phyloP scores from a whole-genome alignment of 92 coral and sea anemone genomes.

The Paramuricea clavata region DNA sequence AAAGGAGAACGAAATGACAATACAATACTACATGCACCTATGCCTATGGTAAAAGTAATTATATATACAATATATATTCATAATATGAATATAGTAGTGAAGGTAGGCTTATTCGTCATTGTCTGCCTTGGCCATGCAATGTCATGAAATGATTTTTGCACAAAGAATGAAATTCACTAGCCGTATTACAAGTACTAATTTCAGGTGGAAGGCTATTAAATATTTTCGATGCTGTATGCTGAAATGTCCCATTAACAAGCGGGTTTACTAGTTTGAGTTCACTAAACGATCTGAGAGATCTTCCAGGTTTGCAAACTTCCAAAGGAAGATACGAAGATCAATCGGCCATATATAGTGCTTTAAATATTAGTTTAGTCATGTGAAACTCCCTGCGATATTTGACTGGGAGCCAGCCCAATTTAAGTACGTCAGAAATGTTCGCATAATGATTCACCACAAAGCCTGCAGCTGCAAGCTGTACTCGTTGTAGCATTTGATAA shows the following conservation, averaged over 20 bases:
- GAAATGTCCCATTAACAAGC: slow-evolving; percentile 1
- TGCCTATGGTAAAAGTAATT: too few relatives aligned
- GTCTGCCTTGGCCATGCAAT: too few relatives aligned
- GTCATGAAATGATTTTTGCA: too few relatives aligned
- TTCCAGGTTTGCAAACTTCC: slow-evolving; percentile 25
- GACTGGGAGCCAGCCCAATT: slow-evolving; percentile 44
- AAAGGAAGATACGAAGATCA: slow-evolving; percentile 24
- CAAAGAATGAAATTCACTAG: neutral
- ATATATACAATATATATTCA: too few relatives aligned
- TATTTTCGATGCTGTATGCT: neutral
- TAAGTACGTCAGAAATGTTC: slow-evolving; percentile 28
- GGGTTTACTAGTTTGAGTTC: slow-evolving; percentile 4
- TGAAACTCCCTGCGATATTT: slow-evolving; percentile 36
- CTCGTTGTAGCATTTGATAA: too few relatives aligned
- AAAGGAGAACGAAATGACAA: too few relatives aligned
- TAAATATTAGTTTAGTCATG: slow-evolving; percentile 28
- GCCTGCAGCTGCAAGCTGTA: slow-evolving; percentile 7
- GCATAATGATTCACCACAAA: slow-evolving; percentile 1
- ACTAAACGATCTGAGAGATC: neutral
- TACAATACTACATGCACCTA: too few relatives aligned
- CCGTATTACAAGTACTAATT: neutral
- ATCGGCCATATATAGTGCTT: slow-evolving; percentile 20
- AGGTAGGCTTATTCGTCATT: too few relatives aligned
- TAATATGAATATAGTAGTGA: too few relatives aligned
- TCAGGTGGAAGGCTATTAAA: neutral